Base-by-base conservation (phyloP, 2,888 invertebrate species). In the Octodonta nipae region DNA sequence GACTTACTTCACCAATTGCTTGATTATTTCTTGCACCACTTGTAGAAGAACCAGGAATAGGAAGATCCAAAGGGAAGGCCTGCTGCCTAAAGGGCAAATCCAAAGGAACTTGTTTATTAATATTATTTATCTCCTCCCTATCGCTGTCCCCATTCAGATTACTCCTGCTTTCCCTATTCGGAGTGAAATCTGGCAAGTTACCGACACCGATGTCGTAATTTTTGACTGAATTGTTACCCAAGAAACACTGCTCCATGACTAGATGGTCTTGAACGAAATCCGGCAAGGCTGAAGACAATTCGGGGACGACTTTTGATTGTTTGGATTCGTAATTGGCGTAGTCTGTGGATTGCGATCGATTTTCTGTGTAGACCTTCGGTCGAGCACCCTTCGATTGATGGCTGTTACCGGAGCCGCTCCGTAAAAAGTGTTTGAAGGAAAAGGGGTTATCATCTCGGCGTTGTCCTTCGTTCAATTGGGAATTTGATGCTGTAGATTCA, bases 231-330 rank as follows among this genome's bases (percentile, higher is more conserved):
- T 68, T 65, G 47, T 49, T 53, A 25, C 68, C 68, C 48, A 78
- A 64, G 29, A 39, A 40, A 26, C 45, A 40, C 48, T 84, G 80
- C 53, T 83, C 83, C 22, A 86, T 77, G 45, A 85, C 70, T 58
- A 86, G 71, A 60, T 87, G 87, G 60, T 87, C 87, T 56, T 87
- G 87, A 31, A 88, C 87, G 63, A 87, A 87, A 57, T 87, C 87
- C 1, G 87, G 87, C 43, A 85, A 56, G 5, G 78, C 77, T 2
- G 78, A 77, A 45, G 78, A 66, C 46, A 67, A 67, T 34, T 69
- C 61, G 1, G 67, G 56, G 37, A 64, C 62, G 27, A 65, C 56
- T 28, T 69, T 54, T 54, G 66, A 50, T 60, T 39, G 42, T 29
- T 44, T 42, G 12, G 36, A 28, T 29, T 39, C 41, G 22, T 30